Evolutionary conservation across 2,888 invertebrate species (phyloP).

Genomic region (Myathropa florea): DNA sequence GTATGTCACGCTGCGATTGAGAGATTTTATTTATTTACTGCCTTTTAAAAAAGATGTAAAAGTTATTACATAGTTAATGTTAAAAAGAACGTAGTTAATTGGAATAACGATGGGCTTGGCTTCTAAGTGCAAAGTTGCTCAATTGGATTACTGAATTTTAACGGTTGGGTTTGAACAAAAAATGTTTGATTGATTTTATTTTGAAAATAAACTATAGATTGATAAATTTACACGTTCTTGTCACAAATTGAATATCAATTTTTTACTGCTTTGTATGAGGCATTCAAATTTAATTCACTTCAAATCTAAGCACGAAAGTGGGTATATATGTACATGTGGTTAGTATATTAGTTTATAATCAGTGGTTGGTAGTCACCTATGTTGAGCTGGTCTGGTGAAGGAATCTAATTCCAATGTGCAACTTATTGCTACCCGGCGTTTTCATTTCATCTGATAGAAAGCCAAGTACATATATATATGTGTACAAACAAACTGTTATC

Average conservation of each 20-base stretch:
- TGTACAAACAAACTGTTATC: background rate
- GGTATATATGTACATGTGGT: no score
- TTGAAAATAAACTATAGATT: no score
- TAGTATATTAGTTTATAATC: background rate
- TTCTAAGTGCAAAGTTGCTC: no score
- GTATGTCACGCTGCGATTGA: background rate
- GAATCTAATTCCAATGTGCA: background rate
- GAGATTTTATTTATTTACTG: background rate
- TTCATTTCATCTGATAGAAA: background rate
- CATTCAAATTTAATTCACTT: background rate
- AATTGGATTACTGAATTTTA: no score
- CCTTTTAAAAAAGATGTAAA: background rate
- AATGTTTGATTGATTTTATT: no score
- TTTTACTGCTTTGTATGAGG: no score
- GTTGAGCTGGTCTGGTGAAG: background rate
- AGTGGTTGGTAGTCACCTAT: background rate
- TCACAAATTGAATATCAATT: background rate
- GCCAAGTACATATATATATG: background rate
- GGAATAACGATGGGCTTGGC: no score
- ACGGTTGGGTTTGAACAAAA: no score
- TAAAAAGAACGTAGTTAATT: no score
- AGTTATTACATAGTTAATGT: no score
- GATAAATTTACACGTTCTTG: no score
- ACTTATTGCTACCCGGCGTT: background rate
- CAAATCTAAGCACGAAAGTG: background rate